Base-by-base conservation (phyloP, 1,140 invertebrate species). In the Lucilia cuprina region DNA sequence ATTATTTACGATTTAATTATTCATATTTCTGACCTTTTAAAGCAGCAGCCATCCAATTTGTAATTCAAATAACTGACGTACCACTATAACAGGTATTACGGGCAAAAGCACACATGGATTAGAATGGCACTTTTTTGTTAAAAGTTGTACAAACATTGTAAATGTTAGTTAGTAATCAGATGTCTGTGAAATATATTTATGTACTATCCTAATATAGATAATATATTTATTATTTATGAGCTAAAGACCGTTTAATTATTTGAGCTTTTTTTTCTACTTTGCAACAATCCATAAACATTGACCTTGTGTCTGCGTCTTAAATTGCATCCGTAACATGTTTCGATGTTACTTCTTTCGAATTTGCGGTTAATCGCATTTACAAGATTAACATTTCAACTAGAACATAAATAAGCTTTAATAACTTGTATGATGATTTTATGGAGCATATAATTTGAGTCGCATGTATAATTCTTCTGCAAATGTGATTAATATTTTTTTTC, bases 291-390 rank as follows among this genome's bases (percentile, higher is more conserved):
- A 78, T 78, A 78, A 78, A 47, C 30, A 78, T 78, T 78, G 75
- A 78, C 75, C 75, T 78, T 78, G 30, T 35, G 19, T 78, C 30
- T 19, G 13, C 30, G 41, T 78, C 75, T 78, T 78, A 78, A 17
- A 78, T 78, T 78, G 75, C 75, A 78, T 78, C 65, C 65, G 65
- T 70, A 70, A 70, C 65, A 70, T 70, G 65, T 70, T 70, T 55
- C 13, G 13, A 55, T 55, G 12, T 21, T 70, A 30, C 25, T 30
- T 70, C 19, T 70, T 70, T 70, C n/a, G 8, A n/a, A 70, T 21
- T 21, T 70, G 65, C 19, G 65, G 65, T 70, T 70, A 70, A 70
- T 70, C 65, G 65, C 65, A 25, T 70, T 70, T 19, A 10, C 65
- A 21, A 70, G n/a, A 25, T 21, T 21, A 10, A 70, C 19, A 70